Evolutionary conservation across 1,140 invertebrate genomes (phyloP).

Genomic region (Pararge aegeria): DNA sequence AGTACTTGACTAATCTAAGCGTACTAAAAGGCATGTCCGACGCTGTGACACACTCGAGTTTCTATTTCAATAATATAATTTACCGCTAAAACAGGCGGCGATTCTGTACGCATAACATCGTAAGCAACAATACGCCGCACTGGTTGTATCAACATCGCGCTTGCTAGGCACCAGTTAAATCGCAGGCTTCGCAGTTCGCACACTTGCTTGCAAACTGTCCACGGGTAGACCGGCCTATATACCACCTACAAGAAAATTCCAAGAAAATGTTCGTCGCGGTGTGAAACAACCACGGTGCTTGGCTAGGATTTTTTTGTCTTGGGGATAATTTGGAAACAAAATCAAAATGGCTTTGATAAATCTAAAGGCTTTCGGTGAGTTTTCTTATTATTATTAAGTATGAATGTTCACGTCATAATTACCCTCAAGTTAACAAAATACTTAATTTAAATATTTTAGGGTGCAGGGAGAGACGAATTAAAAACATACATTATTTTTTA

Average conservation of each 20-base stretch:
- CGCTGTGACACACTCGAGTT: no score
- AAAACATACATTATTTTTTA: no score
- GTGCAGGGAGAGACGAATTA: no score
- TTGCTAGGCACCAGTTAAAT: neutral
- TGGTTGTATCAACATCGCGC: neutral
- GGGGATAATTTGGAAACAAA: neutral
- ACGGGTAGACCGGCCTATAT: neutral
- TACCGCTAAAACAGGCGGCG: conserved; percentile 3
- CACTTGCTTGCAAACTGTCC: conserved; percentile 1
- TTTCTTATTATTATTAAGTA: conserved; percentile 17
- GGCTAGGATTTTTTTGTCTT: neutral
- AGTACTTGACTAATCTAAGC: no score
- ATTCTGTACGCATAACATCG: conserved; percentile 16
- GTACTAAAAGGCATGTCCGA: no score
- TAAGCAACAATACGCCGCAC: conserved; percentile 11
- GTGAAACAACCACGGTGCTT: conserved; percentile 18
- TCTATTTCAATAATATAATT: neutral
- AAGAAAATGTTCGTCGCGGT: conserved; percentile 13
- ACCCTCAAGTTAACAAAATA: conserved; percentile 1
- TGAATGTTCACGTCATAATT: neutral
- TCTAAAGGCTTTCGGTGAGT: conserved; percentile 56
- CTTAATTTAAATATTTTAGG: neutral
- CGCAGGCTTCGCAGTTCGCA: neutral
- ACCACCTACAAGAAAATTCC: neutral
- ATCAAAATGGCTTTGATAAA: conserved; percentile 53